Conservation (phyloP, 1,140 invertebrate species). For the Oreohelix idahoensis region DNA sequence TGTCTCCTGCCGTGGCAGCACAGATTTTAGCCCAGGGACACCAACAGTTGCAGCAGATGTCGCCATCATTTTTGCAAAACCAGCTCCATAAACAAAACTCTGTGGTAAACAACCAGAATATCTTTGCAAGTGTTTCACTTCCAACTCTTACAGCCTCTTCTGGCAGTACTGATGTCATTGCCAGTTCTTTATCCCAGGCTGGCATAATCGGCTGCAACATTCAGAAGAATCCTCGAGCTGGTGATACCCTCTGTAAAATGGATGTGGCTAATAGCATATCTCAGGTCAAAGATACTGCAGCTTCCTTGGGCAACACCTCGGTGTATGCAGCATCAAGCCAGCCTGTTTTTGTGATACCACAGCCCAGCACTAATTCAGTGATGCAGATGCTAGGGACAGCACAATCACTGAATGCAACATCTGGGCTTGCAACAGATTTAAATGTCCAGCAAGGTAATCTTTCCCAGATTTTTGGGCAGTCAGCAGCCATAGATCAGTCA, state of each 20-base stretch:
- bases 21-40: slow-evolving; percentile 35
- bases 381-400: slow-evolving; percentile 28
- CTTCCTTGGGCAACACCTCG: background rate
- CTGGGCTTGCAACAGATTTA: background rate
- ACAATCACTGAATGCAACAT: background rate
- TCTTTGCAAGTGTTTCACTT: slow-evolving; percentile 21
- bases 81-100: slow-evolving; percentile 25
- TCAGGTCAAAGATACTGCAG: slow-evolving; percentile 9
- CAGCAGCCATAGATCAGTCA: slow-evolving; percentile 9
- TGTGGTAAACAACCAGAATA: background rate
- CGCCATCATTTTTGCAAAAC: slow-evolving; percentile 33
- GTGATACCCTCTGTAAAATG: background rate
- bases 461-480: background rate
- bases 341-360: slow-evolving; percentile 39
- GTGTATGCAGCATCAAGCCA: slow-evolving; percentile 30
- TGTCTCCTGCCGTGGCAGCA: slow-evolving; percentile 37
- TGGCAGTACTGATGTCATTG: background rate
- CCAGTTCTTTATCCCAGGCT: background rate
- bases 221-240: background rate
- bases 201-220: background rate
- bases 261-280: background rate
- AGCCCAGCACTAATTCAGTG: slow-evolving; percentile 13
- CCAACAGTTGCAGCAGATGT: slow-evolving; percentile 33
- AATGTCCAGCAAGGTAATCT: slow-evolving; percentile 3
- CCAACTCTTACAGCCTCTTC: slow-evolving; percentile 12